Evolutionary conservation across 2,888 invertebrate genomes (phyloP).

Genomic region (Lithophane ornitopus): DNA sequence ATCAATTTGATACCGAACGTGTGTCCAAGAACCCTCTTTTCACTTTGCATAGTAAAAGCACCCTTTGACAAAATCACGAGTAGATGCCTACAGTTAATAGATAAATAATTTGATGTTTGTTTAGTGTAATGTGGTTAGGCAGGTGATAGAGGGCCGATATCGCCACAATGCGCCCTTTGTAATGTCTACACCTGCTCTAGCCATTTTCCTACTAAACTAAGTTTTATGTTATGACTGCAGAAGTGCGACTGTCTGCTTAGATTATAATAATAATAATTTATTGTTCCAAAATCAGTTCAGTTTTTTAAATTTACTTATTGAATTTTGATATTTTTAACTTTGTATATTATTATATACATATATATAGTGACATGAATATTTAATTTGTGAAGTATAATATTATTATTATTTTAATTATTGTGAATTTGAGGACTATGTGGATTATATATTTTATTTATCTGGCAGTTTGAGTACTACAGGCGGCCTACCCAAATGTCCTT

Average conservation of each 20-base stretch:
- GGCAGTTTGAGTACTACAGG: no score
- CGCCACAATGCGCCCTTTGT: conserved; percentile 52
- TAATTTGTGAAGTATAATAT: no score
- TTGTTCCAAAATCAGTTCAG: no score
- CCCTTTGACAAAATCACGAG: conserved; percentile 48
- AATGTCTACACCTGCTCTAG: conserved; percentile 49
- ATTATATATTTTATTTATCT: no score
- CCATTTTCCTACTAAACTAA: background rate
- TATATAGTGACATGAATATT: no score
- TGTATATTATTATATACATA: no score
- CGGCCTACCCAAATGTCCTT: no score
- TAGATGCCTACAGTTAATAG: conserved; percentile 9
- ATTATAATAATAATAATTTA: no score
- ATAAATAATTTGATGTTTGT: conserved; percentile 51
- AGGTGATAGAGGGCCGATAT: conserved; percentile 54
- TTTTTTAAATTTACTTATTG: no score
- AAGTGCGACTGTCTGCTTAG: background rate
- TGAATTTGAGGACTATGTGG: no score
- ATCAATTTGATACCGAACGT: conserved; percentile 16
- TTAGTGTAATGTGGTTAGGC: conserved; percentile 49
- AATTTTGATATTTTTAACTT: no score
- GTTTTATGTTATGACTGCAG: background rate
- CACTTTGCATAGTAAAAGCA: conserved; percentile 26
- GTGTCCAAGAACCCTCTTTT: conserved; percentile 3
- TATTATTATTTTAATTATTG: no score